Base-by-base conservation (phyloP, 2,888 invertebrate genomes). In the Nephrotoma flavescens region DNA sequence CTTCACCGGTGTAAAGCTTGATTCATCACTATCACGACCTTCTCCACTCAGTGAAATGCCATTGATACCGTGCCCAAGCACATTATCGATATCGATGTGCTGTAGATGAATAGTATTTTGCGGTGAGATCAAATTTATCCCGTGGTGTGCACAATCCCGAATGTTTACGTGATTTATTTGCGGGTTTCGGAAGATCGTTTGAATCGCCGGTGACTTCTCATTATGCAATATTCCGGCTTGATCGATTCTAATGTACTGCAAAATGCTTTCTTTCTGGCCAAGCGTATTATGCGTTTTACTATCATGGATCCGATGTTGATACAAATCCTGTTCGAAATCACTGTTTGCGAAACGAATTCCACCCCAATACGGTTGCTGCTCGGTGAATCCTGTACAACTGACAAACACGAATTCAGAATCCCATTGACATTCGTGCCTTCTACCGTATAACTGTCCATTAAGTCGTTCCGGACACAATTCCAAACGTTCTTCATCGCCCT, bases 221-320 rank as follows among this genome's bases (percentile, higher is more conserved):
- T 97, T 98, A 89, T 99, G 99, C 41, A 99, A 92, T 88, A 98
- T 95, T 41, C 99, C 99, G 86, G 99, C 99, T 4, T 98, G 98
- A 86, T 95, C 94, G 86, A 99, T 96, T 89, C 96, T 95, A 0
- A 97, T 94, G 89, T 94, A 95, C 89, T 96, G 94, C 87, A 99
- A 90, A 19, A 94, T 92, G n/a, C 98, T 98, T 89, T 96, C 95
- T 41, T 94, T 93, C 88, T 93, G 93, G 86, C 93, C 93, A 86
- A 94, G 91, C 0, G 94, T 94, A 88, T 94, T 95, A 89, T 97
- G 97, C 0, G 96, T 96, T 86, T 95, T 94, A 6, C 95, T 94
- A 89, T 97, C 96, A 89, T 97, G 97, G 87, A 96, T 94, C 87
- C 96, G 93, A 89, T 96, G 95, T 89, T 96, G 95, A 90, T 96